phyloP scores from a whole-genome alignment of 2,113 vertebrate species.

The Pachycephala philippinensis region DNA sequence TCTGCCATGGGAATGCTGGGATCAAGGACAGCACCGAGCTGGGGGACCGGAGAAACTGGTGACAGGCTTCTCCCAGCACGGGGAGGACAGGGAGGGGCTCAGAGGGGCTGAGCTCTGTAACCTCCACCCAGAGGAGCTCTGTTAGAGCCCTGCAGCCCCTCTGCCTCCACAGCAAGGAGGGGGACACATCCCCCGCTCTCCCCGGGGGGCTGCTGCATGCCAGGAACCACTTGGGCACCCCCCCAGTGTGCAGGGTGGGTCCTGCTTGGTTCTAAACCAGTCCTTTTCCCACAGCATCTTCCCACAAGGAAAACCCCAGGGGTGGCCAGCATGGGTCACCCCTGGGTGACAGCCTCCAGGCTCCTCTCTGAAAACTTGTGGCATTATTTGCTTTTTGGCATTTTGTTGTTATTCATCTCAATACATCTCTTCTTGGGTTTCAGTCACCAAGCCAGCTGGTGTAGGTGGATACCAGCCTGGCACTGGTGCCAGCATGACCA shows the following conservation, averaged over 20 bases:
- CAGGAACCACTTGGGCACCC: rapidly evolving
- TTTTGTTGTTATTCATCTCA: not conserved
- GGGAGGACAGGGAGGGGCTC: rapidly evolving
- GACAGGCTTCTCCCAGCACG: not conserved
- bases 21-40: not conserved
- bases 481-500: not conserved
- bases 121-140: not conserved
- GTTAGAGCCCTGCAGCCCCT: not conserved
- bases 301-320: not conserved
- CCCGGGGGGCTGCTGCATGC: not conserved
- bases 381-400: not conserved
- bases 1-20: not conserved
- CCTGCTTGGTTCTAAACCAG: not conserved
- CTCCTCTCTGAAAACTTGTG: not conserved
- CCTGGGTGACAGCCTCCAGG: not conserved
- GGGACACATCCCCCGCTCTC: rapidly evolving
- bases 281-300: not conserved
- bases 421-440: not conserved
- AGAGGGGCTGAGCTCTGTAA: not conserved
- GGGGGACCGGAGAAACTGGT: not conserved
- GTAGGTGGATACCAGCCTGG: not conserved
- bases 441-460: not conserved
- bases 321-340: not conserved
- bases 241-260: rapidly evolving
- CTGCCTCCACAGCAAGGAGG: not conserved